Base-by-base conservation (phyloP, 2,797 vertebrate genomes). In the Spinus pinus region DNA sequence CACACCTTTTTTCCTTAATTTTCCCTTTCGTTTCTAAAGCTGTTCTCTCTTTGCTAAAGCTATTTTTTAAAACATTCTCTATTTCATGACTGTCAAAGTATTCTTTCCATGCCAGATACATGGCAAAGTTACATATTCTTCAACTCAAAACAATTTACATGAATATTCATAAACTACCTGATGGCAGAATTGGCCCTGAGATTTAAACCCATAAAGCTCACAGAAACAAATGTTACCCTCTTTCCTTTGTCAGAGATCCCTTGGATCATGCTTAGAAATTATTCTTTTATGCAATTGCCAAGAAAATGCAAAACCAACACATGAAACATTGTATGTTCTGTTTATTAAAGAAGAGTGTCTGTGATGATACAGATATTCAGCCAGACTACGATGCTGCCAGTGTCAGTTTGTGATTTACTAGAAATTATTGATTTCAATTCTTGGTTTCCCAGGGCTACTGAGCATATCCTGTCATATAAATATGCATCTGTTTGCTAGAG, bases 361-460 rank as follows among this genome's bases (percentile, higher is more conserved):
- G 86, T 93, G 97, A 97, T 91, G 95, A 96, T 96, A 95, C 94
- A 93, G 89, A 94, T 66, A 94, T 57, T 90, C 95, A 94, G 93
- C 73, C 91, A 94, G 91, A 67, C 88, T 90, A 88, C 54, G 74
- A 78, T 94, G 96, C 90, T 95, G 91, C 93, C 95, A 97, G 81
- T 81, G 87, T 95, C 96, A 94, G 95, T 88, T 94, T 91, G 95
- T 24, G 65, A 97, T 97, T 97, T 97, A 97, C 96, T 96, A 96
- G 92, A 79, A 92, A 97, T 97, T 97, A 97, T 95, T 97, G 97
- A 97, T 97, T 97, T 97, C 91, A 95, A 88, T 64, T 94, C 96
- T 94, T 96, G 95, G 96, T 97, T 98, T 97, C 94, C 95, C 82
- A 91, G 95, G 95, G 95, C 96, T 96, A 93, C 86, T 88, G 85